These are phyloP conservation scores for Dromaius novaehollandiae DNA, from an alignment of 2,113 vertebrate species.

Conservation along the genomic window DNA sequence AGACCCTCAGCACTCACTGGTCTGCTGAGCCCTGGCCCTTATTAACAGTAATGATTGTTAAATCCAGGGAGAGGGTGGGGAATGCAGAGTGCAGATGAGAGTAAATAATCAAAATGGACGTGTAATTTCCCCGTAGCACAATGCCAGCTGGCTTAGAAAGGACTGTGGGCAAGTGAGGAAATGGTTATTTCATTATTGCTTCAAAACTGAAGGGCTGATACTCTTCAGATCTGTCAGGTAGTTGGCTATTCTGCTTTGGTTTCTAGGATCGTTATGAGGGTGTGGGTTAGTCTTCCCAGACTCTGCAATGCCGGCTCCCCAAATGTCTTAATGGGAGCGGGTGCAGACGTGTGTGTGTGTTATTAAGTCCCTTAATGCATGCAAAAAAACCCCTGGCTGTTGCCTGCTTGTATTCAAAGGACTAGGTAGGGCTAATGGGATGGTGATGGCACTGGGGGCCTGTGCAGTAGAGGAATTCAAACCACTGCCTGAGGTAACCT, in stretches of 20 bases:
- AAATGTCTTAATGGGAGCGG: background rate
- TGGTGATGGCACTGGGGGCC: accelerated
- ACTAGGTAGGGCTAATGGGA: accelerated
- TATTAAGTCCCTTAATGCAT: background rate
- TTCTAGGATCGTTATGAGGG: background rate
- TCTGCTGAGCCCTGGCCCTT: background rate
- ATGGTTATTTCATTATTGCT: background rate
- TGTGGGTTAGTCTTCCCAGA: background rate
- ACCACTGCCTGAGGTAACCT: background rate
- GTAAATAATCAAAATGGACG: background rate
- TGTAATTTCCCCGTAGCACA: background rate
- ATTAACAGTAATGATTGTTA: background rate
- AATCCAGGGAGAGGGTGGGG: background rate
- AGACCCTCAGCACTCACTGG: background rate
- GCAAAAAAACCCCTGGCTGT: background rate
- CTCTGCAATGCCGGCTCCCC: background rate
- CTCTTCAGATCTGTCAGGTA: background rate
- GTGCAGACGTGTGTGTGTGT: background rate
- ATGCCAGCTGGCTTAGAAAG: background rate
- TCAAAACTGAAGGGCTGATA: background rate
- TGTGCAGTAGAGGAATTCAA: background rate
- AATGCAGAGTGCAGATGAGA: background rate
- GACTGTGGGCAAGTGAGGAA: background rate
- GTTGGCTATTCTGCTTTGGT: background rate
- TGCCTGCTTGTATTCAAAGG: background rate